These are phyloP conservation scores for Zophobas morio DNA, from an alignment of 1,140 invertebrate species.

Conservation along the genomic window DNA sequence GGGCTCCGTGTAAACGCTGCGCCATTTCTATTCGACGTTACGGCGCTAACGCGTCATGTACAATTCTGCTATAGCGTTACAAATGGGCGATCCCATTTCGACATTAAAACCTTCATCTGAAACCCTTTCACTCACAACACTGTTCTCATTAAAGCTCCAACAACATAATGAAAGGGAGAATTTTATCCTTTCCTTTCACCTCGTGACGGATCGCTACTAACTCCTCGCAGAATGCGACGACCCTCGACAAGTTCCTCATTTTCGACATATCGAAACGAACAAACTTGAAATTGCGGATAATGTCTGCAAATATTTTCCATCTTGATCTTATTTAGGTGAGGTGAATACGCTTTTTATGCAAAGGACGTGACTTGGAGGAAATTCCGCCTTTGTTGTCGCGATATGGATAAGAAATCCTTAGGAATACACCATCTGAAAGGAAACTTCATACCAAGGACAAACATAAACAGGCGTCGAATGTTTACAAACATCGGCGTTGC, in stretches of 20 bases:
- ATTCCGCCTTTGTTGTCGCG: constrained; percentile 35
- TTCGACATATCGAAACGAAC: too few relatives aligned
- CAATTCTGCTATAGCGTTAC: background rate
- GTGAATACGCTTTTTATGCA: constrained; percentile 37
- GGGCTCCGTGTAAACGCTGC: background rate
- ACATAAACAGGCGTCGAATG: constrained; percentile 45
- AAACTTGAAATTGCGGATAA: constrained; percentile 6
- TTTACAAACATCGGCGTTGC: constrained; percentile 42
- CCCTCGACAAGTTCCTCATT: too few relatives aligned
- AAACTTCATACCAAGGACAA: constrained; percentile 41
- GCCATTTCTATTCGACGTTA: constrained; percentile 1
- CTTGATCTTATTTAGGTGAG: constrained; percentile 35
- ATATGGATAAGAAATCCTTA: constrained; percentile 43
- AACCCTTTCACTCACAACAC: background rate
- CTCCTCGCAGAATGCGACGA: too few relatives aligned
- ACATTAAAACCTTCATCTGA: constrained; percentile 2
- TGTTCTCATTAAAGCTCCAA: background rate
- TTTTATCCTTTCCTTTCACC: background rate
- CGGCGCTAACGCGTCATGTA: constrained; percentile 14
- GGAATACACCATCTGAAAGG: constrained; percentile 43
- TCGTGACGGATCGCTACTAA: too few relatives aligned
- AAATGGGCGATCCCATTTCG: constrained; percentile 9
- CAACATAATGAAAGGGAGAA: background rate
- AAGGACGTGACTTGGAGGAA: constrained; percentile 32
- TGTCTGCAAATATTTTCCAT: constrained; percentile 39